phyloP scores from a whole-genome alignment of 2,888 invertebrate species.

The Eilema caniola region DNA sequence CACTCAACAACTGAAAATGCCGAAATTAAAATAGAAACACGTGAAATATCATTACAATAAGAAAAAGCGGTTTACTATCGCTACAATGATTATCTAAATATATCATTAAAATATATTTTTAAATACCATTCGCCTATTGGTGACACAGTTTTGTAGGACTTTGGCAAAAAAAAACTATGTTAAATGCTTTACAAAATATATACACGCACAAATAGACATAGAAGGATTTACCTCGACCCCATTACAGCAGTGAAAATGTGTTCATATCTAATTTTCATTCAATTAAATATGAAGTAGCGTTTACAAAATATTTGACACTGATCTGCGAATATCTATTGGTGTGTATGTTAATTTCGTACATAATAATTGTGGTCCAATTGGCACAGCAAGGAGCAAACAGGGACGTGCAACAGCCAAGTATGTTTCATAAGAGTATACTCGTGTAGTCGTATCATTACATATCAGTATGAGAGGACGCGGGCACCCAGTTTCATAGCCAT shows the following conservation, averaged over 20 bases:
- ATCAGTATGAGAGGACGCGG: slow-evolving; percentile 60
- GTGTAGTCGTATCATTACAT: slow-evolving; percentile 59
- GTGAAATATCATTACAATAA: no score
- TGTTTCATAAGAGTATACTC: slow-evolving; percentile 46
- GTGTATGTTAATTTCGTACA: slow-evolving; percentile 39
- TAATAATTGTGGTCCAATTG: slow-evolving; percentile 66
- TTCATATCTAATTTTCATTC: slow-evolving; percentile 18
- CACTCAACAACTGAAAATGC: no score
- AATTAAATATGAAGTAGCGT: slow-evolving; percentile 32
- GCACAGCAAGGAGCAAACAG: slow-evolving; percentile 54
- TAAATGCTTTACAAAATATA: slow-evolving; percentile 21
- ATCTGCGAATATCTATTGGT: slow-evolving; percentile 38
- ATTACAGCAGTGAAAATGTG: slow-evolving; percentile 30
- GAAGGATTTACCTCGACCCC: slow-evolving; percentile 46
- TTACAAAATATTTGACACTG: slow-evolving; percentile 37
- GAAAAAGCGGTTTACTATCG: no score
- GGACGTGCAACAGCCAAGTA: slow-evolving; percentile 55
- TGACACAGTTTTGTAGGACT: background rate
- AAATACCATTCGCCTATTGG: background rate
- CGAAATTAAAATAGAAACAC: no score
- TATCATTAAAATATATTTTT: background rate
- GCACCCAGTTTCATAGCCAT: slow-evolving; percentile 36
- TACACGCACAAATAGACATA: slow-evolving; percentile 21
- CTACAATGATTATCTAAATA: background rate
- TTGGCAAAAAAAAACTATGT: slow-evolving; percentile 8